Evolutionary conservation across 2,113 vertebrate genomes (phyloP), one percentile per base, ranked within the genome.

Genomic region (Gymnorhina tibicen): DNA sequence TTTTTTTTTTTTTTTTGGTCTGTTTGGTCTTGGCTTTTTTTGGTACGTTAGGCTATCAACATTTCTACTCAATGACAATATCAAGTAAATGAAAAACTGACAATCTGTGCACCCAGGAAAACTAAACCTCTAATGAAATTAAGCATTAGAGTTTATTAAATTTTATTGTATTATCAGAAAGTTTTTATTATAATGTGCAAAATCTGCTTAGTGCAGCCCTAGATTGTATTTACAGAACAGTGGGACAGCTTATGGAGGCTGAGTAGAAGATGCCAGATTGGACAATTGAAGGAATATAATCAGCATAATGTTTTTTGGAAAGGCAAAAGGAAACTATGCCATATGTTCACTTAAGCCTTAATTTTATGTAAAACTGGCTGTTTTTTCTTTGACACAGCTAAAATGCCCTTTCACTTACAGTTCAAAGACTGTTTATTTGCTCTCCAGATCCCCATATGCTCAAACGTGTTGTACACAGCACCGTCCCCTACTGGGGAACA

Each of bases 221-320:
- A 94, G 97, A 97, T 89, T 94, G 97, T 97, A 97, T 98, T 97
- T 97, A 97, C 96, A 96, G 97, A 97, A 97, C 74, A 86, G 97
- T 96, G 96, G 97, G 96, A 97, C 97, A 92, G 98, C 96, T 98
- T 97, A 97, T 88, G 89, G 73, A 85, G 97, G 95, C 98, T 97
- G 96, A 96, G 94, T 92, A 95, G 93, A 94, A 92, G 95, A 97
- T 97, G 98, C 98, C 98, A 98, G 98, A 98, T 98, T 98, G 98
- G 98, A 98, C 98, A 98, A 98, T 98, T 98, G 98, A 98, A 98
- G 98, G 98, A 97, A 97, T 97, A 98, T 98, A 98, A 98, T 98
- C 98, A 98, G 98, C 98, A 98, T 98, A 98, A 98, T 98, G 98
- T 97, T 98, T 98, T 98, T 97, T 98, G 98, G 98, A 98, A 98